These are phyloP conservation scores for Odontophorus gujanensis DNA, from an alignment of 2,113 vertebrate genomes.

Conservation along the genomic window DNA sequence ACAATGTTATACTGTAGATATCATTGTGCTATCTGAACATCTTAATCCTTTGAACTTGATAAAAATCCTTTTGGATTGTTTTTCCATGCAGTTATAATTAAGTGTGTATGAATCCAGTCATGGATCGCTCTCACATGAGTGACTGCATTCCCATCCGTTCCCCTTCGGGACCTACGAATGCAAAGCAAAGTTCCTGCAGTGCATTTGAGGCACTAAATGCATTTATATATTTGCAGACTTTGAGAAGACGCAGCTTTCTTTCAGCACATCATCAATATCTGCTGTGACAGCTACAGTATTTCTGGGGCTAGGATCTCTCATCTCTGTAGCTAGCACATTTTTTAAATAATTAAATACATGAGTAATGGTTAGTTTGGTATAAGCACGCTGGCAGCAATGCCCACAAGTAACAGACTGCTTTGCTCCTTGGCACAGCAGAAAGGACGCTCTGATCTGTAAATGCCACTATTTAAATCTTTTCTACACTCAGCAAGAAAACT, in stretches of 20 bases:
- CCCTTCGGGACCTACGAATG: background rate
- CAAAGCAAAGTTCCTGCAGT: conserved; percentile 14
- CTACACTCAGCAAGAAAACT: background rate
- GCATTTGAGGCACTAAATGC: background rate
- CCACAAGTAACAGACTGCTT: background rate
- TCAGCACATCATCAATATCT: background rate
- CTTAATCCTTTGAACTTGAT: conserved; percentile 54
- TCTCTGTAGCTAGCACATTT: background rate
- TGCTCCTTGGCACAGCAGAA: background rate
- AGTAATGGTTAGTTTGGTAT: background rate
- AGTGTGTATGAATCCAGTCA: conserved; percentile 11
- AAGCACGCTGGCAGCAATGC: background rate
- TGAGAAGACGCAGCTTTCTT: background rate
- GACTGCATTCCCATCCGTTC: conserved; percentile 7
- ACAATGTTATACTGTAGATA: conserved; percentile 64
- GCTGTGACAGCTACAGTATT: background rate
- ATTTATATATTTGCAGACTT: background rate
- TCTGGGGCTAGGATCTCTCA: background rate
- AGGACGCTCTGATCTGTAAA: background rate
- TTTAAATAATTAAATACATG: background rate
- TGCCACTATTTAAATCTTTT: background rate
- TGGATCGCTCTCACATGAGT: background rate
- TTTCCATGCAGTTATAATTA: conserved; percentile 41
- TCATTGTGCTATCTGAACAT: conserved; percentile 47
- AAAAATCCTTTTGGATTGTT: conserved; percentile 48